Evolutionary conservation across 2,113 vertebrate species (phyloP).

Genomic region (Callorhinus ursinus): DNA sequence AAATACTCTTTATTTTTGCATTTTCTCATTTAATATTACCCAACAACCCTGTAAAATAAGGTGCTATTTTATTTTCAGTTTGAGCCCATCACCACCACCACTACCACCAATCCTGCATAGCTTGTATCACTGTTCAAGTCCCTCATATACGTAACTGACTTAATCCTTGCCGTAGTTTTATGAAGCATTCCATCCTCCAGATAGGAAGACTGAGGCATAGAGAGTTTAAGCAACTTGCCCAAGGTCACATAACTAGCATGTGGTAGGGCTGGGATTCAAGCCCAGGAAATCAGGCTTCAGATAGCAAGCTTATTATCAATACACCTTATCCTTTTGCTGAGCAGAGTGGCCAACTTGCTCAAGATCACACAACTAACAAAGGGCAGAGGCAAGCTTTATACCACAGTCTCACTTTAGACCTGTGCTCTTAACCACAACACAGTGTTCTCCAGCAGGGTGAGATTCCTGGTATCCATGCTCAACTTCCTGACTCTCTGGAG

Average conservation of each 20-base stretch:
- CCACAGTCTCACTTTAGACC: background rate
- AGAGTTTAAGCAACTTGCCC: background rate
- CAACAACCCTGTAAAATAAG: background rate
- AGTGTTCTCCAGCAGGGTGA: background rate
- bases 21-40: background rate
- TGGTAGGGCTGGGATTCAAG: background rate
- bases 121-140: background rate
- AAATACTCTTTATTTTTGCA: background rate
- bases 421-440: background rate
- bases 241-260: background rate
- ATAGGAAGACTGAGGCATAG: background rate
- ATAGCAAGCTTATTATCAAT: background rate
- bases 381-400: background rate
- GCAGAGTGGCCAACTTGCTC: background rate
- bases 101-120: background rate
- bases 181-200: background rate
- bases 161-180: background rate
- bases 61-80: constrained; percentile 23
- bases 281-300: background rate
- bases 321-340: background rate
- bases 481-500: background rate
- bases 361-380: background rate
- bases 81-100: background rate
- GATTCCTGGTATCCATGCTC: background rate
- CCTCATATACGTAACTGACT: background rate